Conservation (phyloP, 2,113 vertebrate genomes). For the Cyprinodon variegatus region DNA sequence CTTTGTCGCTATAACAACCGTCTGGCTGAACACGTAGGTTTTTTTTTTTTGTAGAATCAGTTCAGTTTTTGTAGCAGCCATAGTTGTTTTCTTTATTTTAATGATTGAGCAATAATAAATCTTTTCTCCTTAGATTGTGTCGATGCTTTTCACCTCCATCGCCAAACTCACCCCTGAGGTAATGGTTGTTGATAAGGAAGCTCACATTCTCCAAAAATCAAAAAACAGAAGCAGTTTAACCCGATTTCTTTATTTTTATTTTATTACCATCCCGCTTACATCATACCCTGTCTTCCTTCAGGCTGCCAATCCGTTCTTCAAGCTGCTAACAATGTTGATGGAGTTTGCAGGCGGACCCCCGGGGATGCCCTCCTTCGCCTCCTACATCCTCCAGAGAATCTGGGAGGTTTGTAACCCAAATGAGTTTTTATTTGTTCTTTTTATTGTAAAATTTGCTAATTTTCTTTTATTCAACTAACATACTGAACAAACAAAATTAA, state of each 20-base stretch:
- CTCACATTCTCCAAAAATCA: background rate
- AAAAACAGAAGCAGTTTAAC: background rate
- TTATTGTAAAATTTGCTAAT: too few relatives aligned
- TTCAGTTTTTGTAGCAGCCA: background rate
- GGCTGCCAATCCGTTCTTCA: slow-evolving; percentile 99
- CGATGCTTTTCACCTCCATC: slow-evolving; percentile 99
- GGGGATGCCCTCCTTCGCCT: slow-evolving; percentile 97
- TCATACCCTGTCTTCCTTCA: slow-evolving; percentile 41
- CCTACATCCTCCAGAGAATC: slow-evolving; percentile 98
- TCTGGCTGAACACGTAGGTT: slow-evolving; percentile 92
- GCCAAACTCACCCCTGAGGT: slow-evolving; percentile 99
- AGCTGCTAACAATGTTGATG: slow-evolving; percentile 98
- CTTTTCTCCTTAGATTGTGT: slow-evolving; percentile 86
- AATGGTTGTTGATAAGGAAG: slow-evolving; percentile 6
- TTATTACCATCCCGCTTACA: too few relatives aligned
- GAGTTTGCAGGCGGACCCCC: slow-evolving; percentile 97
- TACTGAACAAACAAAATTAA: background rate
- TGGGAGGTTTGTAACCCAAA: slow-evolving; percentile 87
- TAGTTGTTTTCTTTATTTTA: rapidly evolving
- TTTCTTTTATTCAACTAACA: too few relatives aligned
- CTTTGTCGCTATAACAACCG: slow-evolving; percentile 98
- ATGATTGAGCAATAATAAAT: background rate
- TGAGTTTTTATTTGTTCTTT: too few relatives aligned
- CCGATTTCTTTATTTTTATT: background rate
- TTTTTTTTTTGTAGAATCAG: background rate